Percentiles rank a stretch among this genome's conserved stretches.
phyloP scores from a whole-genome alignment of 1,140 invertebrate species.

The Lethocerus indicus region DNA sequence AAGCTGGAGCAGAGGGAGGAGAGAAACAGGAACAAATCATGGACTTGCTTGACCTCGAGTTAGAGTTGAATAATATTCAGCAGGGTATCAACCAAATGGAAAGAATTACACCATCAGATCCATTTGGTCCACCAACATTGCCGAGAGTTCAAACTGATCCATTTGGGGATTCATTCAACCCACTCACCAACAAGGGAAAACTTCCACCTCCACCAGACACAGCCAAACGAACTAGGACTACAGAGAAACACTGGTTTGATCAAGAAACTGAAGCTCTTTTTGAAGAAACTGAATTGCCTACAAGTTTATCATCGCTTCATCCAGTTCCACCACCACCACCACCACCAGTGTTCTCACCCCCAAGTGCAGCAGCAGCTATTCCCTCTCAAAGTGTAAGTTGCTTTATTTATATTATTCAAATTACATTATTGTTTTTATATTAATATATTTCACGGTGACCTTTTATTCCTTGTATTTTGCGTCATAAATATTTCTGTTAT shows the following conservation, averaged over 20 bases:
- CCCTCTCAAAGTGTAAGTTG: too few species aligned
- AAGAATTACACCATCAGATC: slow-evolving; percentile 58
- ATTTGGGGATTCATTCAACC: slow-evolving; percentile 14
- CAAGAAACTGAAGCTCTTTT: slow-evolving; percentile 32
- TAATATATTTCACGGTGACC: neutral
- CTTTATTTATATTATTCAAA: too few species aligned
- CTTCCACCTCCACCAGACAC: slow-evolving; percentile 26
- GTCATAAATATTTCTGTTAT: too few species aligned
- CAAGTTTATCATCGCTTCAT: slow-evolving; percentile 2
- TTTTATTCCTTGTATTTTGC: neutral
- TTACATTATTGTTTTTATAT: too few species aligned
- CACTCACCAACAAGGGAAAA: slow-evolving; percentile 15
- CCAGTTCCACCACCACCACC: too few species aligned
- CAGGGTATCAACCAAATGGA: slow-evolving; percentile 77
- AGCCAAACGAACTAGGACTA: slow-evolving; percentile 20
- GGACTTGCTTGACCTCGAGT: slow-evolving; percentile 70
- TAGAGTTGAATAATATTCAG: slow-evolving; percentile 77
- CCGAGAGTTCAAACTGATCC: slow-evolving; percentile 37
- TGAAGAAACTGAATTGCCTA: slow-evolving; percentile 25
- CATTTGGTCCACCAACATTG: slow-evolving; percentile 42
- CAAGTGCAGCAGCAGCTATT: too few species aligned
- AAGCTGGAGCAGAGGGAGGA: neutral
- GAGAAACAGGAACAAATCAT: slow-evolving; percentile 10
- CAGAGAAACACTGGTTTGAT: slow-evolving; percentile 29
- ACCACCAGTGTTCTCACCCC: too few species aligned